phyloP scores from a whole-genome alignment of 2,888 invertebrate species.

The Seira musarum region DNA sequence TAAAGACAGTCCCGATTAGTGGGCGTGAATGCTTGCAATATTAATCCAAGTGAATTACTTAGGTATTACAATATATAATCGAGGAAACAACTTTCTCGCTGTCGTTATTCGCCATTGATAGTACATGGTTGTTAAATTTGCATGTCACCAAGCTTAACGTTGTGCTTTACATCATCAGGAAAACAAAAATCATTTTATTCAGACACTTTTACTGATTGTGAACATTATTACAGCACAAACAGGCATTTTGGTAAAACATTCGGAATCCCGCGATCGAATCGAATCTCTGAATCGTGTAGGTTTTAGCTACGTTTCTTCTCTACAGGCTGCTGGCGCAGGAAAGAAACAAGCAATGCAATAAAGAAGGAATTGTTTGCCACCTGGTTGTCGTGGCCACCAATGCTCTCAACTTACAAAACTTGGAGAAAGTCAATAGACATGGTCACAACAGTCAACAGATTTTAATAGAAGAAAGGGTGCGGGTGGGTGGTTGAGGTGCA shows the following conservation, averaged over 20 bases:
- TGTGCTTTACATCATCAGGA: too few relatives aligned
- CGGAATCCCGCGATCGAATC: neutral
- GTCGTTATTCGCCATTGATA: too few relatives aligned
- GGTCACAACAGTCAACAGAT: conserved; percentile 29
- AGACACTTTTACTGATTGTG: too few relatives aligned
- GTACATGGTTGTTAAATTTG: too few relatives aligned
- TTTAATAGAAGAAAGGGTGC: neutral
- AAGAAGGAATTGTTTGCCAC: conserved; percentile 64
- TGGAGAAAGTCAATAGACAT: conserved; percentile 62
- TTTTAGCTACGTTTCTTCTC: neutral
- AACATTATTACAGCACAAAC: too few relatives aligned
- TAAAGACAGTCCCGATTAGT: too few relatives aligned
- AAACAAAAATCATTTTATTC: too few relatives aligned
- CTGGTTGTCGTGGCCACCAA: conserved; percentile 65
- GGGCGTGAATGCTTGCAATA: too few relatives aligned
- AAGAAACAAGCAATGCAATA: neutral
- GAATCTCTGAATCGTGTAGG: neutral
- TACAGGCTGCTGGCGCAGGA: neutral
- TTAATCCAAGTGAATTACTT: too few relatives aligned
- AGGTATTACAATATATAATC: too few relatives aligned
- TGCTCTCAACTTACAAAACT: conserved; percentile 28
- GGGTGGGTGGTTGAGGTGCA: conserved; percentile 3
- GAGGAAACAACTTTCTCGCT: too few relatives aligned
- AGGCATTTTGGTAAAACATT: neutral
- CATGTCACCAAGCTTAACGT: too few relatives aligned